A percentile compares a stretch with the other conserved stretches of the same genome.
These are phyloP conservation scores for Rhopilema esculentum DNA, from an alignment of 30 jellyfish, hydroid and myxozoan genomes.

Conservation along the genomic window DNA sequence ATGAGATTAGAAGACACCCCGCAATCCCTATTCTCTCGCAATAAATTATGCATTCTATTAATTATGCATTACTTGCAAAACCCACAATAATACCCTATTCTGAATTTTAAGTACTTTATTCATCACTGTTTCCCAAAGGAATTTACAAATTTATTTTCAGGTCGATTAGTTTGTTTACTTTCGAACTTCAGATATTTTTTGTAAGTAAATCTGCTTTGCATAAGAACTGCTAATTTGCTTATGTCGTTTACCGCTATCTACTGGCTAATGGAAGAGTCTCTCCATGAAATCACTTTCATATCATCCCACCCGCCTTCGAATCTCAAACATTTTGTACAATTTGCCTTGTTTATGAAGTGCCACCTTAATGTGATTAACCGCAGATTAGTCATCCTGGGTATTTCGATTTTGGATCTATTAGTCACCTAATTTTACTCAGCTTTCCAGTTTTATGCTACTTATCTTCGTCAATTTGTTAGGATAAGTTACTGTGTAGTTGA, in stretches of 20 bases:
- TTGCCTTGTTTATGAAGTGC: too few relatives aligned
- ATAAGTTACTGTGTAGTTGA: too few relatives aligned
- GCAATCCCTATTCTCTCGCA: background rate
- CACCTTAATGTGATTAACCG: too few relatives aligned
- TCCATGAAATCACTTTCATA: too few relatives aligned
- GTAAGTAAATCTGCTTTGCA: background rate
- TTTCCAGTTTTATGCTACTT: too few relatives aligned
- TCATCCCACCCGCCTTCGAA: too few relatives aligned
- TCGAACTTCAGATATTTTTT: background rate
- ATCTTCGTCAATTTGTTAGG: too few relatives aligned
- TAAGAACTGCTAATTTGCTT: background rate
- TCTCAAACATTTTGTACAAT: too few relatives aligned
- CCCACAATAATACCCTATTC: constrained; percentile 3
- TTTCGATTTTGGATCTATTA: too few relatives aligned
- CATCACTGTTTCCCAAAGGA: background rate
- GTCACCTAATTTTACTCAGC: too few relatives aligned
- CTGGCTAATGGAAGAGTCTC: too few relatives aligned
- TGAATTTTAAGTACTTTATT: background rate
- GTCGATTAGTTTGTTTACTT: background rate
- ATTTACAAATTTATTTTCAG: background rate
- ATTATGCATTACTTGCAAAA: constrained; percentile 10
- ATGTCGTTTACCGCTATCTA: background rate
- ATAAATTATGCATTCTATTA: background rate
- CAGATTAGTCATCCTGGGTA: too few relatives aligned
- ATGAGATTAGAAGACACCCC: background rate